phyloP scores from a whole-genome alignment of 30 jellyfish, hydroid and myxozoan species.

The Morbakka virulenta region DNA sequence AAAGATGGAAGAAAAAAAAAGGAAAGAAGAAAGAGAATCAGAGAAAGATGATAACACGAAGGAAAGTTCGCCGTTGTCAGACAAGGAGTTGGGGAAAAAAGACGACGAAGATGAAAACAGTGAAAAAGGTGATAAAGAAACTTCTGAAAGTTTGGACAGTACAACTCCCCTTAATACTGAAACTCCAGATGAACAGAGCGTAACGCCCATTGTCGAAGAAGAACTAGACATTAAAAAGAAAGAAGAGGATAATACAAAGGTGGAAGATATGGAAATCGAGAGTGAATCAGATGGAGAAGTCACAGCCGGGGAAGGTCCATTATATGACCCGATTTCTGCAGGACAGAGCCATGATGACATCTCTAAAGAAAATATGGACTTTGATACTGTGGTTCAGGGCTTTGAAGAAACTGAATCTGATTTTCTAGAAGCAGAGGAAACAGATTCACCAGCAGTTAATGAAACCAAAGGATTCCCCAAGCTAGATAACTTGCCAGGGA shows the following conservation, averaged over 20 bases:
- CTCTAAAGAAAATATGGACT: not conserved
- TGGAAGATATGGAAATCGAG: constrained; percentile 67
- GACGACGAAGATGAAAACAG: constrained; percentile 17
- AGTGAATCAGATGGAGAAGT: constrained; percentile 58
- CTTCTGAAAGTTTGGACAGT: not conserved
- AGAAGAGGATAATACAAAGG: constrained; percentile 49
- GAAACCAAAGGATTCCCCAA: not conserved
- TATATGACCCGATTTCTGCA: constrained; percentile 43
- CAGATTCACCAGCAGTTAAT: not conserved
- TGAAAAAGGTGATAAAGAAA: constrained; percentile 4
- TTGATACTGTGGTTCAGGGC: not conserved
- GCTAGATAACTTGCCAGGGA: not conserved
- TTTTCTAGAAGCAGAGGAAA: not conserved
- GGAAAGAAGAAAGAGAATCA: constrained; percentile 14
- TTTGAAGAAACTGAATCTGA: not conserved
- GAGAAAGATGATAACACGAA: not conserved
- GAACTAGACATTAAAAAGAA: constrained; percentile 17
- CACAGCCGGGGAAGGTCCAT: constrained; percentile 53
- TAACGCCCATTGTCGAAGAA: constrained; percentile 18
- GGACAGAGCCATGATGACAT: not conserved
- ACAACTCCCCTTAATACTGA: not conserved
- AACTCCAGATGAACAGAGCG: constrained; percentile 8
- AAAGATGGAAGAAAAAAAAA: constrained; percentile 41
- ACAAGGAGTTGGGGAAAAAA: constrained; percentile 1
- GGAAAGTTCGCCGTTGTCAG: constrained; percentile 43